Evolutionary conservation across 2,797 vertebrate species (phyloP).

Genomic region (Rhincodon typus): DNA sequence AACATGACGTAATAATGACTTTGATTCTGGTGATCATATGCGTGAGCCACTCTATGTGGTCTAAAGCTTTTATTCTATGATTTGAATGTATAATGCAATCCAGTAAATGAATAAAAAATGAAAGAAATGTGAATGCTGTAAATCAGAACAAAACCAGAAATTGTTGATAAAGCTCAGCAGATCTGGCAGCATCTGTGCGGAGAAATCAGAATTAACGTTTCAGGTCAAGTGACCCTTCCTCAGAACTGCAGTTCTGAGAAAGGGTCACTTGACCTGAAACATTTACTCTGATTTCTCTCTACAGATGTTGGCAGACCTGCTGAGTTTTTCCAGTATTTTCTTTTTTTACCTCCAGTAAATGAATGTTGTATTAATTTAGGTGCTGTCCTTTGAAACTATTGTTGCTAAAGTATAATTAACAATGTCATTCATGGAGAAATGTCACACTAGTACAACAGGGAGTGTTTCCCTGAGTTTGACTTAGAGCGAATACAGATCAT

Average conservation of each 20-base stretch:
- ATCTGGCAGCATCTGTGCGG: too few relatives aligned
- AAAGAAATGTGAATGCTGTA: too few relatives aligned
- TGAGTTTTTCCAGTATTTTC: too few relatives aligned
- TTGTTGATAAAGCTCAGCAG: too few relatives aligned
- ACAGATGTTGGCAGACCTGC: too few relatives aligned
- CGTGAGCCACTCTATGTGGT: not conserved
- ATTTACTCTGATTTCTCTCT: too few relatives aligned
- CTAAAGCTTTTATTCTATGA: not conserved
- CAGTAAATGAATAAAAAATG: too few relatives aligned
- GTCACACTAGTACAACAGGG: not conserved
- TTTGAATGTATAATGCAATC: not conserved
- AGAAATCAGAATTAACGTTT: too few relatives aligned
- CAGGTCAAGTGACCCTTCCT: too few relatives aligned
- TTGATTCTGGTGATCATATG: not conserved
- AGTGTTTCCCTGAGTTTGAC: not conserved
- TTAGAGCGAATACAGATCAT: not conserved
- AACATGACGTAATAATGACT: not conserved
- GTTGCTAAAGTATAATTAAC: not conserved
- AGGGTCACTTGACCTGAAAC: too few relatives aligned
- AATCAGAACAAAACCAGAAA: too few relatives aligned
- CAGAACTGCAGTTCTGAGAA: too few relatives aligned
- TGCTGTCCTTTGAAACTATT: not conserved
- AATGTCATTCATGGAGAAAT: not conserved
- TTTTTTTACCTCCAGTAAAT: not conserved
- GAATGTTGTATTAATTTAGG: not conserved